Evolutionary conservation across 30 jellyfish, hydroid and myxozoan genomes (phyloP), one percentile per base, ranked within the genome.

Genomic region (Rhopilema esculentum): DNA sequence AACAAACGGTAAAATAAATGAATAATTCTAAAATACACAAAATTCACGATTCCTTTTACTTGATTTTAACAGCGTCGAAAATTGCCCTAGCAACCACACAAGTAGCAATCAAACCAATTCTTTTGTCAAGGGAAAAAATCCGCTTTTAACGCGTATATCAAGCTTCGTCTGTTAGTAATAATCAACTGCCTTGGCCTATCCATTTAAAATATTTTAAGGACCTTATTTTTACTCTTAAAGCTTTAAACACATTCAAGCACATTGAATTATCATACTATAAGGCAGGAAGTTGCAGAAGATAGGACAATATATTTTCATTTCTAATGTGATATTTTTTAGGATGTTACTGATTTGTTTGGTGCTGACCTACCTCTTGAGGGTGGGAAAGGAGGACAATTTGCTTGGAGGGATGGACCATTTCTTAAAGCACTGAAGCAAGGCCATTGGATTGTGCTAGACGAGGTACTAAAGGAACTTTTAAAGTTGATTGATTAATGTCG

Each of bases 331-430:
- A 21, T 28, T 75, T 67, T 69, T 68, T 57, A 94, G 99, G 99
- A 95, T 75, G 94, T 95, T 52, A 50, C 99, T 0, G 99, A 95
- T 78, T 67, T 95, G 80, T 95, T 95, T 91, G 99, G 99, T 20
- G 91, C 98, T 25, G 99, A 95, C 90, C 83, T 95, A 8, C 99
- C 99, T 19, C 89, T 83, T 22, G 98, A 90, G 70, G 99, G 98
- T 26, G 93, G 93, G 48, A 79, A 75, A 50, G 95, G 96, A 21
- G 97, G 97, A 40, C 80, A 65, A 22, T 95, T 95, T 83, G 93
- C 95, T 0, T 95, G 99, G 99, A 87, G 97, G 29, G 98, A 95
- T 78, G 99, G 99, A 8, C 99, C 99, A 27, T 84, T 95, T 25
- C 82, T 95, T 63, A 86, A 95, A 82, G 99, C 98, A 9, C 78